Conservation (phyloP, 2,797 vertebrate genomes). For the Mormyrus hasselquistii region DNA sequence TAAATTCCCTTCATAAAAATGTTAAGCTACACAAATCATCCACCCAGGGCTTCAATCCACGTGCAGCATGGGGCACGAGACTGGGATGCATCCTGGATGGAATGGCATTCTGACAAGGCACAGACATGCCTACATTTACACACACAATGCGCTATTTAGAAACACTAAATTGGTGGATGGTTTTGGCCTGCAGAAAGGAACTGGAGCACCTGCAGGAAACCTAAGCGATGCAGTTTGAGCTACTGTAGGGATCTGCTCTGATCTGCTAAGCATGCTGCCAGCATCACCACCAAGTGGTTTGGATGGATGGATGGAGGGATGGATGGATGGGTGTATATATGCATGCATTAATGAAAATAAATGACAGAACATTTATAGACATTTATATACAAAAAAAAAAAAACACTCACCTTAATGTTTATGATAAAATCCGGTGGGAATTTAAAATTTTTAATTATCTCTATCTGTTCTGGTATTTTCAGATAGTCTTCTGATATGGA, state of each 20-base stretch:
- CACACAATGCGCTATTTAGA: background rate
- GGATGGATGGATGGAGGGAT: background rate
- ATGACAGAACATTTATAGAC: background rate
- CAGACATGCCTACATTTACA: background rate
- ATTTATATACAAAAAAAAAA: background rate
- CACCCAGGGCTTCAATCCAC: background rate
- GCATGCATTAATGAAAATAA: background rate
- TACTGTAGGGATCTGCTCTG: background rate
- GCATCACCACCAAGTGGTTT: background rate
- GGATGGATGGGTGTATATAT: background rate
- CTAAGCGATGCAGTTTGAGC: background rate
- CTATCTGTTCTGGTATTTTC: conserved; percentile 72
- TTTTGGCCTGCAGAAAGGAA: background rate
- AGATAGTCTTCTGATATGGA: conserved; percentile 69
- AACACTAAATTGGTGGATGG: background rate
- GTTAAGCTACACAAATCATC: background rate
- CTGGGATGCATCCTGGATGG: background rate
- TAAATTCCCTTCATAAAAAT: background rate
- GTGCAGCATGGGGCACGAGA: background rate
- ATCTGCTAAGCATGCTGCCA: background rate
- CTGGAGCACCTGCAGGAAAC: background rate
- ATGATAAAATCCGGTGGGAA: conserved; percentile 84
- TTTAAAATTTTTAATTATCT: conserved; percentile 74
- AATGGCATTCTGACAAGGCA: background rate
- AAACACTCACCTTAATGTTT: conserved; percentile 80